A percentile compares a stretch with the other conserved stretches of the same genome.
Conservation (phyloP, 1,140 invertebrate genomes). For the Coelopa frigida region DNA sequence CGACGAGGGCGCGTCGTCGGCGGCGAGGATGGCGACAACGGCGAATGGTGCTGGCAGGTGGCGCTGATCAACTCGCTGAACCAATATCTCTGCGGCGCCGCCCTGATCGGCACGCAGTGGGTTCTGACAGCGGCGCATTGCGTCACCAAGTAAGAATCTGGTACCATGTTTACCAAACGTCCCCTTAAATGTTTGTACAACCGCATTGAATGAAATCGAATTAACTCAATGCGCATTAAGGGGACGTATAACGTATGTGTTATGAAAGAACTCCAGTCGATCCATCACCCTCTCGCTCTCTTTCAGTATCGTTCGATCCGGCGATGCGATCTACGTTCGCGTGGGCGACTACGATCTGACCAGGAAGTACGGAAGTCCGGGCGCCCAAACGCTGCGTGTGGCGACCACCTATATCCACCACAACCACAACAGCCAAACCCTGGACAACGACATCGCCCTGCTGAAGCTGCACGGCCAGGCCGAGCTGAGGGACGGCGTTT, state of each 20-base stretch:
- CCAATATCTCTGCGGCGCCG: conserved; percentile 93
- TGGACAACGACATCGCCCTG: conserved; percentile 93
- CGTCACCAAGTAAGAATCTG: conserved; percentile 88
- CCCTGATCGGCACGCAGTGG: conserved; percentile 90
- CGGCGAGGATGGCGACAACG: conserved; percentile 80
- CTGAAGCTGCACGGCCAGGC: conserved; percentile 86
- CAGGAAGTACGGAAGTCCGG: conserved; percentile 74
- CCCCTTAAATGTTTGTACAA: neutral
- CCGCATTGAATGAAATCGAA: neutral
- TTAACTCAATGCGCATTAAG: too few relatives aligned
- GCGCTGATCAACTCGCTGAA: conserved; percentile 88
- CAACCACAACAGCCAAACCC: conserved; percentile 91
- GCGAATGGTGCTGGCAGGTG: conserved; percentile 94
- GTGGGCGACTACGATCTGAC: conserved; percentile 91
- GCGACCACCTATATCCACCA: conserved; percentile 93
- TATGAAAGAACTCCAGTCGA: too few relatives aligned
- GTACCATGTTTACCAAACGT: conserved; percentile 17
- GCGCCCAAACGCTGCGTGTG: conserved; percentile 79
- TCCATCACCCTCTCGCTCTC: conserved; percentile 27
- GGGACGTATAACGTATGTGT: too few relatives aligned
- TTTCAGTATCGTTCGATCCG: conserved; percentile 77
- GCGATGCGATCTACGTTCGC: conserved; percentile 83
- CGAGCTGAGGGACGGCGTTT: conserved; percentile 76
- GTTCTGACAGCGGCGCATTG: conserved; percentile 93
- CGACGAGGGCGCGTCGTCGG: conserved; percentile 71